Base-by-base conservation (phyloP, 2,113 vertebrate genomes). In the Periophthalmus modestus region DNA sequence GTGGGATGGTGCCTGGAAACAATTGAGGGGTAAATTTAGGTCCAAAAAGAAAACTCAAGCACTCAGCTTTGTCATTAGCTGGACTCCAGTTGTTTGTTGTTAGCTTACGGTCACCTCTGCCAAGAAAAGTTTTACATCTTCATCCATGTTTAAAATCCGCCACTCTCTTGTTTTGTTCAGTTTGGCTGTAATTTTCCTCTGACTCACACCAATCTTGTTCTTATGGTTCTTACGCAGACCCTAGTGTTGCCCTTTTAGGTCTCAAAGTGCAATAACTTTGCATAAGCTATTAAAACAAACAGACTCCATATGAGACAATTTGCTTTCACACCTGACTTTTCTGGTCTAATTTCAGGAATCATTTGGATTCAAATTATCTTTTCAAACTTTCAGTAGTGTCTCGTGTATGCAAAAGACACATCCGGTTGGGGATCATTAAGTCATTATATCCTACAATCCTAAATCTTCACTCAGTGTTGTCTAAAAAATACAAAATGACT, bases 11-110 rank as follows among this genome's bases (percentile, higher is more conserved):
- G 66, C 80, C 86, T 91, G 87, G 88, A 88, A 91, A 82, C 87
- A 84, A 90, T 91, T 90, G 78, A 73, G 69, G 81, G 81, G 82
- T 89, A 89, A 86, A 83, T 86, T 90, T 89, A 87, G 82, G 48
- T 82, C 68, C 57, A 84, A 72, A 82, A 82, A 68, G 66, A 84
- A 87, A 86, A 74, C 46, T 79, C 68, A 63, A 73, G 52, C 72
- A 50, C 77, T 80, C 65, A 47, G 72, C 75, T 86, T 72, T 74
- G 68, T 87, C 76, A 87, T 88, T 89, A 78, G 76, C 75, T 82
- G 82, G 58, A 69, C 69, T 65, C 75, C 67, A 2, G 12, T 50
- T 16, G 67, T 34, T 71, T 78, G 82, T 84, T 88, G 74, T 87
- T 78, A 82, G 72, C 73, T 36, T 7, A 5, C 57, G 59, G 43